These are phyloP conservation scores for Peromyscus maniculatus DNA, from an alignment of 2,113 vertebrate species.

Conservation along the genomic window DNA sequence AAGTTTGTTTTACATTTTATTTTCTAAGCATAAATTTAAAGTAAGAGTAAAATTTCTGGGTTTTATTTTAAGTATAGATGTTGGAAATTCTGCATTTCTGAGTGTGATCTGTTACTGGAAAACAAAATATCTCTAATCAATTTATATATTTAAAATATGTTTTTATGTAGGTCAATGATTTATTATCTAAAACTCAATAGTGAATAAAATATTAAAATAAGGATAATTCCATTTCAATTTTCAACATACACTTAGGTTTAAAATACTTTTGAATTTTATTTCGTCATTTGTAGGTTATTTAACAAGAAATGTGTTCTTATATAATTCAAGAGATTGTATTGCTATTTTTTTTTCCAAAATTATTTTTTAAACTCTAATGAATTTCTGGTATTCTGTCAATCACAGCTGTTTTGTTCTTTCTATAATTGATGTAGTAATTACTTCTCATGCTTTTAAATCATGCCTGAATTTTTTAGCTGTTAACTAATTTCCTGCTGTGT, in stretches of 20 bases:
- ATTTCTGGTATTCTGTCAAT: conserved; percentile 64
- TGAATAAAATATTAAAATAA: neutral
- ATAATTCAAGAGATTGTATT: neutral
- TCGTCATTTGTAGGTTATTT: neutral
- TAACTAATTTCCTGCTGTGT: conserved; percentile 78
- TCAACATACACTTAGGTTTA: neutral
- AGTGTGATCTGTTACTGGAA: neutral
- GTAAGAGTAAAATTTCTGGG: neutral
- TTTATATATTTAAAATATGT: neutral
- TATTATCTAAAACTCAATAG: neutral
- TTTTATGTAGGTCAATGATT: neutral
- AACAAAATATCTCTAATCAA: neutral
- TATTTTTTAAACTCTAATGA: neutral
- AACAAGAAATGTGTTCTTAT: neutral
- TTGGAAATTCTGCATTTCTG: neutral
- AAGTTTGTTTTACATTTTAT: neutral
- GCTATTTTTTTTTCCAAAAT: neutral
- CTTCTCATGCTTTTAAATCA: conserved; percentile 75
- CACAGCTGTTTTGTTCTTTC: conserved; percentile 66
- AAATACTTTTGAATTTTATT: neutral
- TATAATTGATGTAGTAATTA: conserved; percentile 77
- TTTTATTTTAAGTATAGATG: neutral
- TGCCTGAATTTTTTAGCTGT: conserved; percentile 69
- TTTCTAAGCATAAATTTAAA: neutral
- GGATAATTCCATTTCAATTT: neutral